Percentiles rank a stretch among this genome's conserved stretches.
Conservation (phyloP, 2,888 invertebrate species). For the Cryptops parisi region DNA sequence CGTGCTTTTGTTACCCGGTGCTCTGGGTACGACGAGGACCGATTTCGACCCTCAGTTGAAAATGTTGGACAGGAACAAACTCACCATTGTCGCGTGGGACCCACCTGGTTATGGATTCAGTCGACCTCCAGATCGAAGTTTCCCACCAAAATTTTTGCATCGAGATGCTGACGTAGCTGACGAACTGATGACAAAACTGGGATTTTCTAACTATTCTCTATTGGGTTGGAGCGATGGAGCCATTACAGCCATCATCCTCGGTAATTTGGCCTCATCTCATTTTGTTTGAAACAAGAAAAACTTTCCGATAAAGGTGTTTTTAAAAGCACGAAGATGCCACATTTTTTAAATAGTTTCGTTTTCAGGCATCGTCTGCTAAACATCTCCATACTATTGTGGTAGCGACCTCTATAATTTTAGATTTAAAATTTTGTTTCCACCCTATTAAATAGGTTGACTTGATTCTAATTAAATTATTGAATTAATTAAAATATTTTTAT, state of each 20-base stretch:
- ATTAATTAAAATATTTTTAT: too few relatives aligned
- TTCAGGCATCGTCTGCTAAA: too few relatives aligned
- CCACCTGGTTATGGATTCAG: conserved; percentile 33
- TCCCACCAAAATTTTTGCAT: conserved; percentile 28
- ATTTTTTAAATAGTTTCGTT: too few relatives aligned
- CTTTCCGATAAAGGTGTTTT: too few relatives aligned
- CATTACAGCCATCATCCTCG: conserved; percentile 57
- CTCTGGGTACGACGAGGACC: conserved; percentile 24
- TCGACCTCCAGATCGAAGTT: conserved; percentile 29
- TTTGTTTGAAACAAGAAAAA: too few relatives aligned
- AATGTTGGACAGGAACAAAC: conserved; percentile 37
- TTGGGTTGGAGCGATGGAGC: conserved; percentile 88
- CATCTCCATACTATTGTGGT: too few relatives aligned
- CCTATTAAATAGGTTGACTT: too few relatives aligned
- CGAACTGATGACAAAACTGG: conserved; percentile 30
- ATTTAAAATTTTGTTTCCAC: too few relatives aligned
- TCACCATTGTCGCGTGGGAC: conserved; percentile 31
- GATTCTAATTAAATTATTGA: too few relatives aligned
- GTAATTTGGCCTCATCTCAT: too few relatives aligned
- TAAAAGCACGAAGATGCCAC: too few relatives aligned
- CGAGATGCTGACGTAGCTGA: conserved; percentile 26
- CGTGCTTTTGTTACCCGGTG: conserved; percentile 35
- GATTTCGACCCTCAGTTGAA: conserved; percentile 45
- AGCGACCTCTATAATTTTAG: too few relatives aligned
- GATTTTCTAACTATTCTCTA: conserved; percentile 52